phyloP scores from a whole-genome alignment of 2,888 invertebrate genomes.

The Lathronympha strigana region DNA sequence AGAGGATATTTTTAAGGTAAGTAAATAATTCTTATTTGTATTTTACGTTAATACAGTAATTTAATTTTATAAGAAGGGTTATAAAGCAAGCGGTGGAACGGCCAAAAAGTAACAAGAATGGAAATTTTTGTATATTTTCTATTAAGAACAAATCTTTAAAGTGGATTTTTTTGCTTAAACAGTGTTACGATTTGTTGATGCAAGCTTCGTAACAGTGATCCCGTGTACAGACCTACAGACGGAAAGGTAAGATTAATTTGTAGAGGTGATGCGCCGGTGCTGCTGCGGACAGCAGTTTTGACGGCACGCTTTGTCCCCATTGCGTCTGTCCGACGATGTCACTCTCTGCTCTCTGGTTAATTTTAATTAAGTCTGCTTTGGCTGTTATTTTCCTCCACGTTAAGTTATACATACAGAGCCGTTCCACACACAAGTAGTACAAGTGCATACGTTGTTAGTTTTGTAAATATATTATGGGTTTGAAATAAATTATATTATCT shows the following conservation, averaged over 20 bases:
- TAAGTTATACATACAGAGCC: constrained; percentile 42
- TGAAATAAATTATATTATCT: too few species aligned
- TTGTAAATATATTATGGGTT: too few species aligned
- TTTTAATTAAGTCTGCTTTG: constrained; percentile 75
- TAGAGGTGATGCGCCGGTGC: constrained; percentile 38
- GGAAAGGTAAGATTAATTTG: constrained; percentile 15
- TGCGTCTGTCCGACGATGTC: constrained; percentile 57
- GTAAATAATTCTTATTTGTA: neutral
- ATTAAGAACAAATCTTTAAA: too few species aligned
- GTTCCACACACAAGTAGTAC: too few species aligned
- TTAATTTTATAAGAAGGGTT: neutral
- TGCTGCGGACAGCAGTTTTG: constrained; percentile 69
- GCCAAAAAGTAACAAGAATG: neutral
- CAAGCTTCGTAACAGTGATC: neutral
- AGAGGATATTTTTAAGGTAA: constrained; percentile 13
- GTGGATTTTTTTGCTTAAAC: neutral
- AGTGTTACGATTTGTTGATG: neutral
- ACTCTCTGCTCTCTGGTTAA: constrained; percentile 58
- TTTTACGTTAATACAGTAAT: neutral
- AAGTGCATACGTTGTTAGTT: too few species aligned
- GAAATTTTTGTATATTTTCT: too few species aligned
- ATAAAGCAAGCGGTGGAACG: neutral
- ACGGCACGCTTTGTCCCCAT: constrained; percentile 67
- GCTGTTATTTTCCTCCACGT: constrained; percentile 69
- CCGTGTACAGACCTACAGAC: neutral